phyloP scores from a whole-genome alignment of 2,797 vertebrate genomes.

The Cuculus canorus region DNA sequence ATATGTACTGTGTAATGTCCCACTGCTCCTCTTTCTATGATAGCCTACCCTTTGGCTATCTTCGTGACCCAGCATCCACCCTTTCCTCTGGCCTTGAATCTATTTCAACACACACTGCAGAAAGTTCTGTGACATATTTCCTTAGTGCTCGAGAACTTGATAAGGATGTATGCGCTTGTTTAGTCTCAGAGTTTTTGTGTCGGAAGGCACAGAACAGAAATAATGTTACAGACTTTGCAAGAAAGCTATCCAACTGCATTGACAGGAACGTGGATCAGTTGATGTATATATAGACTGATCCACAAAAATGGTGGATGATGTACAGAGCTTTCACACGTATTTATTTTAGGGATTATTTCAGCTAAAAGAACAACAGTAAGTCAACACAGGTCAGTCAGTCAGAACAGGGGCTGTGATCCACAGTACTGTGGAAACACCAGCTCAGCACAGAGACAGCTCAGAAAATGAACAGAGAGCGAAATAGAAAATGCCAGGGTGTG shows the following conservation, averaged over 20 bases:
- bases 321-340: neutral
- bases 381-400: neutral
- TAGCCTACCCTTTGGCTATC: accelerated
- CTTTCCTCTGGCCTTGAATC: neutral
- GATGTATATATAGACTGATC: neutral
- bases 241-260: neutral
- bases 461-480: neutral
- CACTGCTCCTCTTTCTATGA: neutral
- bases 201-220: neutral
- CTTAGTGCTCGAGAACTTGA: neutral
- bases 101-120: neutral
- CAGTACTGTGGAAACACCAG: neutral
- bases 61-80: neutral
- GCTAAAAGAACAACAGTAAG: neutral
- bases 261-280: neutral
- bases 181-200: neutral
- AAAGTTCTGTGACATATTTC: neutral
- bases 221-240: neutral
- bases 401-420: neutral
- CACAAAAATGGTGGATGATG: neutral
- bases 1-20: neutral
- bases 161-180: neutral
- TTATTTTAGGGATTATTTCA: neutral
- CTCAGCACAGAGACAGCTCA: neutral
- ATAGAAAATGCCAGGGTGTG: neutral